Conservation (phyloP, 2,797 vertebrate genomes). For the Morus bassanus region DNA sequence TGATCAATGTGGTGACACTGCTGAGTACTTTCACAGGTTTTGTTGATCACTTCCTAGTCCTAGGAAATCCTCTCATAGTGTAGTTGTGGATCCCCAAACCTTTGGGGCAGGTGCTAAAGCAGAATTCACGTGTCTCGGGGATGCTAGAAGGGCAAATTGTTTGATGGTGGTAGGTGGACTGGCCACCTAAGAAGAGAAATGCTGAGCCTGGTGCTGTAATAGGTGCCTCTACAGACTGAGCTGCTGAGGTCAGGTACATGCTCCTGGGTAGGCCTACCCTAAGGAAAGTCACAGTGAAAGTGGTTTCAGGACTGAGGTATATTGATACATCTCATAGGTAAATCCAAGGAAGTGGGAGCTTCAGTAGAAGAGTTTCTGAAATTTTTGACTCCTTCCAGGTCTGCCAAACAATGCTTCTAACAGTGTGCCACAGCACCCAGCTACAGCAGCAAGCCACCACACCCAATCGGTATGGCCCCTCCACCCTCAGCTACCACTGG, state of each 20-base stretch:
- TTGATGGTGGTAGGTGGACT: not conserved
- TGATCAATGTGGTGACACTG: not conserved
- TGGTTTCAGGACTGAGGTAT: not conserved
- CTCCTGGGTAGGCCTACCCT: not conserved
- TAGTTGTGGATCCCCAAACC: not conserved
- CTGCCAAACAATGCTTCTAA: not conserved
- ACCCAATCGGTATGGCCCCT: rapidly evolving
- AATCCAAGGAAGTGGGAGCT: not conserved
- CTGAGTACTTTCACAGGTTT: not conserved
- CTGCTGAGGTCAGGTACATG: not conserved
- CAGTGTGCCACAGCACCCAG: not conserved
- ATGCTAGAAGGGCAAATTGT: not conserved
- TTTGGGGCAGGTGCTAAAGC: not conserved
- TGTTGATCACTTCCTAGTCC: not conserved
- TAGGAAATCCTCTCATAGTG: not conserved
- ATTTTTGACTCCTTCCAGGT: not conserved
- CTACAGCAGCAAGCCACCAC: not conserved
- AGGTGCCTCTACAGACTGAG: not conserved
- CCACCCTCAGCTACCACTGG: not conserved
- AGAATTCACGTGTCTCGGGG: rapidly evolving
- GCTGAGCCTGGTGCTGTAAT: not conserved
- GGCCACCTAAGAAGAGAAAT: not conserved
- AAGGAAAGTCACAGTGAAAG: not conserved
- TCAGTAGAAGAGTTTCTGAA: not conserved
- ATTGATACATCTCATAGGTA: not conserved